Base-by-base conservation (phyloP, 2,113 vertebrate genomes). In the Alethe castanea region DNA sequence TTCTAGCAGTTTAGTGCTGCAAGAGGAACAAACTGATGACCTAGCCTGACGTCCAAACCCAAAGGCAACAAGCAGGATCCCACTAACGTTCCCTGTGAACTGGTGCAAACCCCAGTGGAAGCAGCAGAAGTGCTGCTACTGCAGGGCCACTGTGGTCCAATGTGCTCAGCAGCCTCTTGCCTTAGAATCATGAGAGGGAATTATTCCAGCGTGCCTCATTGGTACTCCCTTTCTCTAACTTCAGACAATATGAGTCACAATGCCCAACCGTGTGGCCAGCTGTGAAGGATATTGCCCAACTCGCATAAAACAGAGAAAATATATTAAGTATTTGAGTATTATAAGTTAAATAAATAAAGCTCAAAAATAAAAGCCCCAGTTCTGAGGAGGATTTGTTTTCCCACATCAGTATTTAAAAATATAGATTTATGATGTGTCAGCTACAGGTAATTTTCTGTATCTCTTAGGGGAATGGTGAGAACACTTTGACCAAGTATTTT, bases 301-400 rank as follows among this genome's bases (percentile, higher is more conserved):
- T 88, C 3, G 0, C 92, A 96, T 42, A 90, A 83, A 93, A 90
- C 78, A 95, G 61, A 96, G 81, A 95, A 90, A 95, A 94, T 97
- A 97, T 97, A 98, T 97, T 98, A 98, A 96, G 92, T 79, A 97
- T 96, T 96, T 96, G 74, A 79, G 79, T 95, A 69, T 47, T 88
- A 97, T 97, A 97, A 97, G 91, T 98, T 97, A 98, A 95, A 98
- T 98, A 98, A 98, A 98, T 98, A 98, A 96, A 78, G 94, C 91
- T 94, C 81, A 97, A 96, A 97, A 98, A 97, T 97, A 98, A 97
- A 97, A 87, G 73, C 93, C 85, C 40, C 66, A 81, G 62, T 93
- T 95, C 45, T 94, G 88, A 90, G 72, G 66, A 94, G 40, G 96
- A 90, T 80, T 96, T 97, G 53, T 90, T 87, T 94, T 82, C 62